phyloP scores from a whole-genome alignment of 2,888 invertebrate genomes.

The Drosophila mimica region DNA sequence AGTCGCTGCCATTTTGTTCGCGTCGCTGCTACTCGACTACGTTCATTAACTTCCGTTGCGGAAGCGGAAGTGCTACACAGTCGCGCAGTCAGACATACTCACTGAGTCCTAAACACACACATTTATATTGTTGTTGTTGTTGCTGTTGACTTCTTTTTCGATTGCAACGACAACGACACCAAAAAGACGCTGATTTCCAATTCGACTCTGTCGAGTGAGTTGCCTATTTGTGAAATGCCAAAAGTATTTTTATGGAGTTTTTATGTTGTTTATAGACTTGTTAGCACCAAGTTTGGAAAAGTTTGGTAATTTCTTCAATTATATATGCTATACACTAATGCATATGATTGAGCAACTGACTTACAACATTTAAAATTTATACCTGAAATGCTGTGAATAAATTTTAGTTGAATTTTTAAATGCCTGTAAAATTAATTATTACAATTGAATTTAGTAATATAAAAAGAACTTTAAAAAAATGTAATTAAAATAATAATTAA shows the following conservation, averaged over 20 bases:
- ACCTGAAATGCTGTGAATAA: not conserved
- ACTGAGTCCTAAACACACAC: conserved; percentile 44
- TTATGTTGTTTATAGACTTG: conserved; percentile 44
- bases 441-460: too few relatives aligned
- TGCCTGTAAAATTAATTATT: too few relatives aligned
- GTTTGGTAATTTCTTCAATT: conserved; percentile 6
- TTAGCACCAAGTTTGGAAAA: conserved; percentile 4
- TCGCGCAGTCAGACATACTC: conserved; percentile 78
- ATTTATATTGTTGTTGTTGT: conserved; percentile 3
- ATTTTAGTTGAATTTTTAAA: not conserved
- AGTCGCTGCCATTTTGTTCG: conserved; percentile 56
- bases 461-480: not conserved
- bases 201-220: conserved; percentile 51
- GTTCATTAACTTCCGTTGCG: conserved; percentile 77
- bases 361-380: not conserved
- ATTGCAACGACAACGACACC: conserved; percentile 51
- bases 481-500: not conserved
- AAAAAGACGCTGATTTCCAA: conserved; percentile 37
- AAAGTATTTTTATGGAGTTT: conserved; percentile 60
- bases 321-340: not conserved
- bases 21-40: conserved; percentile 51
- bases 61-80: conserved; percentile 78
- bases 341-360: not conserved
- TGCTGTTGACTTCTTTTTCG: conserved; percentile 45
- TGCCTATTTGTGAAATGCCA: conserved; percentile 52